Base-by-base conservation (phyloP, 2,797 vertebrate species). In the Mormyrus proboscirostris region DNA sequence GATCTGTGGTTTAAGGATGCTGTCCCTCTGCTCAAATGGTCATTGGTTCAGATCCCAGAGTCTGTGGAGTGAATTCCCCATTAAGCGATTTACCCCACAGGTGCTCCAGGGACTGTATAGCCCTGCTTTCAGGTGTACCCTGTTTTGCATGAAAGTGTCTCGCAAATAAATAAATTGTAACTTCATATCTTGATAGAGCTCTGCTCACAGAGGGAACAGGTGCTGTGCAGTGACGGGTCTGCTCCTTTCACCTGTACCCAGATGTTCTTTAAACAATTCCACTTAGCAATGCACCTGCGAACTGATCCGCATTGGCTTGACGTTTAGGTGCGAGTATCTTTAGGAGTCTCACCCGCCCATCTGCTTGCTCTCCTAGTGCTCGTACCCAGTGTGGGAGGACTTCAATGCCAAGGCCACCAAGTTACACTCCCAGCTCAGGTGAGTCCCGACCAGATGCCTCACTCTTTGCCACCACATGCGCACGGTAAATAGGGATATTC, bases 351-450 rank as follows among this genome's bases (percentile, higher is more conserved):
- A 44, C 29, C 57, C 88, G 4, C 88, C 29, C 41, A 7, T 84
- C 65, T 41, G 69, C 55, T 84, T 90, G 22, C 38, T 62, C 76
- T 50, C 88, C 0, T 93, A 96, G 96, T 95, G 94, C 90, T 96
- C 96, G 0, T 96, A 96, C 90, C 96, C 96, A 0, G 95, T 96
- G 88, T 96, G 96, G 96, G 95, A 96, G 93, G 96, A 96, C 92
- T 96, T 96, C 93, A 95, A 95, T 93, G 94, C 98, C 22, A 99
- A 99, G 95, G 98, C 98, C 92, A 99, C 98, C 0, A 99, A 99
- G 93, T 97, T 99, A 57, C 98, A 99, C 93, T 99, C 98, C 89
- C 98, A 99, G 93, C 97, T 99, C 93, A 97, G 98, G 98, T 99
- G 92, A 97, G 96, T 91, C 47, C 47, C 55, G 14, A 8, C 22